Conservation (phyloP, 1,140 invertebrate species). For the Meteorus sp. region DNA sequence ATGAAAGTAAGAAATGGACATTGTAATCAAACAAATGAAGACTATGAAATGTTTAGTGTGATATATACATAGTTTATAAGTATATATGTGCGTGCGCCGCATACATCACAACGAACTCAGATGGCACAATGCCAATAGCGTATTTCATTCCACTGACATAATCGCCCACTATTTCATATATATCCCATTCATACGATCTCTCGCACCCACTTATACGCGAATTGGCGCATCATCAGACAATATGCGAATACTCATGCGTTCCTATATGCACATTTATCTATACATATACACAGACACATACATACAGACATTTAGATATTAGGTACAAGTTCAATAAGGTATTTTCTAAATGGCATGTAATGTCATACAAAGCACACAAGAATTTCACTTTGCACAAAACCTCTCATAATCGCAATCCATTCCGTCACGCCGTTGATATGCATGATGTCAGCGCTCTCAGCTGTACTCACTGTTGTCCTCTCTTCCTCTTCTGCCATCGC, state of each 20-base stretch:
- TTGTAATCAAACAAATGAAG: too few relatives aligned
- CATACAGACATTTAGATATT: too few relatives aligned
- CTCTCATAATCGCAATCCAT: conserved; percentile 17
- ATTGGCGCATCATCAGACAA: conserved; percentile 43
- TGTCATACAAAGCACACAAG: too few relatives aligned
- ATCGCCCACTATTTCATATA: conserved; percentile 45
- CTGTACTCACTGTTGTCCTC: too few relatives aligned
- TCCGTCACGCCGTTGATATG: conserved; percentile 32
- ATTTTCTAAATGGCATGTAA: conserved; percentile 3
- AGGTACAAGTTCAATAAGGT: conserved; percentile 27
- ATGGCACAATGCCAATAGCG: neutral
- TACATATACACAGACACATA: too few relatives aligned
- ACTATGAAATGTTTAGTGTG: too few relatives aligned
- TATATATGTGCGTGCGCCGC: too few relatives aligned
- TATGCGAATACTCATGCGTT: conserved; percentile 36
- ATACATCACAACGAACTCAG: neutral
- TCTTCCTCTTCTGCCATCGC: too few relatives aligned
- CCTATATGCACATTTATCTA: too few relatives aligned
- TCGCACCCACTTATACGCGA: conserved; percentile 28
- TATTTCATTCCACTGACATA: conserved; percentile 42
- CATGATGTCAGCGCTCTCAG: too few relatives aligned
- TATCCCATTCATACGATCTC: conserved; percentile 37
- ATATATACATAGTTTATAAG: too few relatives aligned
- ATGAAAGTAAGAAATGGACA: too few relatives aligned
- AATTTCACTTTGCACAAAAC: conserved; percentile 25